Evolutionary conservation across 2,888 invertebrate genomes (phyloP), one percentile per base, ranked within the genome.

Genomic region (Cyaniris semiargus): DNA sequence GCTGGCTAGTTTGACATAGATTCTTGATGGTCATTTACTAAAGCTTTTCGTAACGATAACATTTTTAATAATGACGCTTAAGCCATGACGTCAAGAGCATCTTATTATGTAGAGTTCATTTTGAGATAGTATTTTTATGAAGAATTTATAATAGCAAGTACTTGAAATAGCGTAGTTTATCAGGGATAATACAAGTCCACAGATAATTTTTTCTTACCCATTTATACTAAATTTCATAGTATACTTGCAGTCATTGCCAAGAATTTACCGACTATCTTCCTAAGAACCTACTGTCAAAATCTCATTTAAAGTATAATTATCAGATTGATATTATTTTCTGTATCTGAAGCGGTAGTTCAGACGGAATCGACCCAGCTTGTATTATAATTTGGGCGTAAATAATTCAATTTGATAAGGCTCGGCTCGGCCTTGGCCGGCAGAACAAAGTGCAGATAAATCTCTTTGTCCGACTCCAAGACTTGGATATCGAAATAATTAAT

Each of bases 381-480:
- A 74, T 74, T 53, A 74, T 71, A 38, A 71, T 74, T 74, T 74
- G 48, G 74, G 74, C 74, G 74, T 74, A 74, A 74, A 74, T 74
- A 74, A 74, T 74, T 74, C 74, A 74, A 74, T 74, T 74, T 74
- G 74, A 74, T 74, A 74, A 74, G 74, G 74, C 74, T 53, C 21
- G 74, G 74, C 74, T 74, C 44, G 53, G 74, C 74, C 74, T 74
- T 74, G 74, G 74, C 48, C 27, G 18, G 48, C 8, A 23, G 53
- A 74, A 48, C 72, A 44, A 44, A 44, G 31, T 44, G 44, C 38
- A 72, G 44, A 72, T 44, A 72, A 72, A 72, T 72, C 72, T 72
- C 72, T 72, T 72, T 72, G 72, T 72, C 44, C 38, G 15, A 66
- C 13, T 71, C 7, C 44, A 23, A 5, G 13, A 13, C 66, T 66